Evolutionary conservation across 35 echinoderm and acorn worm species (phyloP).

Genomic region (Heliocidaris erythrogramma): DNA sequence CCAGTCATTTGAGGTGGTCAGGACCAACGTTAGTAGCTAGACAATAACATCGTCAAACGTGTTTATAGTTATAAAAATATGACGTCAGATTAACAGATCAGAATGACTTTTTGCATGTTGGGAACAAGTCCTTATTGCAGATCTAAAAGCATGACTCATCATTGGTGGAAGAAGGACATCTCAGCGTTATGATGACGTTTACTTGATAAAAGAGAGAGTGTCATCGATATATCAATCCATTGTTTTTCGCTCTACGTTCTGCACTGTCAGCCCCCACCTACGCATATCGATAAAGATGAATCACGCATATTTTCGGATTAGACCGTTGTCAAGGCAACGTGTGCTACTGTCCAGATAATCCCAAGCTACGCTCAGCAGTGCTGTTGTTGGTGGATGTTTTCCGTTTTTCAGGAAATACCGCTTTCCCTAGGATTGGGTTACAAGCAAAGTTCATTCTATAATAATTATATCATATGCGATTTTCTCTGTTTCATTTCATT

Average conservation of each 20-base stretch:
- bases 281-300: neutral
- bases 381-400: neutral
- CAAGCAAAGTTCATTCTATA: neutral
- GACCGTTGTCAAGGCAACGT: neutral
- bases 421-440: neutral
- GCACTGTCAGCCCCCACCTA: neutral
- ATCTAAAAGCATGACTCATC: neutral
- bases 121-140: too few species aligned
- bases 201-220: neutral
- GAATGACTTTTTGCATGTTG: too few species aligned
- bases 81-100: neutral
- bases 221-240: neutral
- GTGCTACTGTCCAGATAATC: conserved; percentile 8
- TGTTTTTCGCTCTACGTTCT: neutral
- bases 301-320: neutral
- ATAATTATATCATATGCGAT: too few species aligned
- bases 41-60: neutral
- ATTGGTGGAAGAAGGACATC: neutral
- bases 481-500: too few species aligned
- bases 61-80: neutral
- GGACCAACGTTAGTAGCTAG: neutral
- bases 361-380: neutral
- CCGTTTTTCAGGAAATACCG: conserved; percentile 3
- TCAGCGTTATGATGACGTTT: too few species aligned
- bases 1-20: neutral